Conservation (phyloP, 2,797 vertebrate genomes). For the Danio aesculapii region DNA sequence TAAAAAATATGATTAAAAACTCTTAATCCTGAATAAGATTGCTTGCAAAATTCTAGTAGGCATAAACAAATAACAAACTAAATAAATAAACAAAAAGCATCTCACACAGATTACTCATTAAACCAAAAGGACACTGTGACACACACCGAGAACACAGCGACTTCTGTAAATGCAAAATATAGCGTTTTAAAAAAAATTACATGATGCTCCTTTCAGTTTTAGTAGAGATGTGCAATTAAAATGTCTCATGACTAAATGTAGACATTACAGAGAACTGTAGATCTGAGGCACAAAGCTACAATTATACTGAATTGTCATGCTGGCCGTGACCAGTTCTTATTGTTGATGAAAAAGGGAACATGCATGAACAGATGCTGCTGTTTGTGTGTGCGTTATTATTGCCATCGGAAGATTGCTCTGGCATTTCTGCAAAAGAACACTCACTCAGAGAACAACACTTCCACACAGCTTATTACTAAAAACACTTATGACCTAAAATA, state of each 20-base stretch:
- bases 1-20: too few relatives aligned
- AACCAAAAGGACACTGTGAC: too few relatives aligned
- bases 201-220: not conserved
- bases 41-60: too few relatives aligned
- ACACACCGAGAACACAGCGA: too few relatives aligned
- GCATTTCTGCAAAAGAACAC: not conserved
- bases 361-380: not conserved
- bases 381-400: not conserved
- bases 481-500: not conserved
- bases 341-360: not conserved
- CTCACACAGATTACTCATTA: too few relatives aligned
- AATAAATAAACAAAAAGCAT: too few relatives aligned
- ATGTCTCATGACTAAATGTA: not conserved
- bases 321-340: not conserved
- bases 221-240: conserved; percentile 10
- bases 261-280: not conserved
- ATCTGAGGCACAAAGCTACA: not conserved
- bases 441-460: not conserved
- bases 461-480: not conserved
- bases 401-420: not conserved
- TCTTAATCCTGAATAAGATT: too few relatives aligned
- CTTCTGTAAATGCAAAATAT: not conserved
- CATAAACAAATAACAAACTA: too few relatives aligned
- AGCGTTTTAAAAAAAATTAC: not conserved
- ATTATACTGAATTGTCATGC: not conserved